Conservation (phyloP, 2,888 invertebrate species). For the Drosophila atroscutellata region DNA sequence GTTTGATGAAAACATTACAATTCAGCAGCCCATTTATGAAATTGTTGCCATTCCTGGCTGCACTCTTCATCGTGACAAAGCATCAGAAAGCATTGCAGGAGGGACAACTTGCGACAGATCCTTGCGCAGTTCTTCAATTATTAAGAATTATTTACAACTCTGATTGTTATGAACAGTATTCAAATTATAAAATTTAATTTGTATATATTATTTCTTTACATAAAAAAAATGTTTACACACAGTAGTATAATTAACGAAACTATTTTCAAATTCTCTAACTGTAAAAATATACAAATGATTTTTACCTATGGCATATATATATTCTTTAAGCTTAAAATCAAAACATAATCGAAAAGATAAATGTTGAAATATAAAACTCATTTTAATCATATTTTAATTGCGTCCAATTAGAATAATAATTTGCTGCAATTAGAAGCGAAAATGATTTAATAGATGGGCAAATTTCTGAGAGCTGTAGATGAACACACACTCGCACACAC, state of each 20-base stretch:
- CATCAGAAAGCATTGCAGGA: neutral
- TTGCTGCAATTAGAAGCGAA: constrained; percentile 59
- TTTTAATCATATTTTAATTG: constrained; percentile 8
- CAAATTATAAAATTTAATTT: neutral
- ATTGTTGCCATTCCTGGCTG: too few relatives aligned
- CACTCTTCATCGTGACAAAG: neutral
- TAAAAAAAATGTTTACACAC: neutral
- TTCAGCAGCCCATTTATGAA: too few relatives aligned
- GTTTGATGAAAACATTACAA: too few relatives aligned
- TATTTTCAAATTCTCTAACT: too few relatives aligned
- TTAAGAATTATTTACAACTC: neutral
- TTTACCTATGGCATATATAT: neutral
- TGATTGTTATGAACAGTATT: neutral
- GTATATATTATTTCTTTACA: neutral
- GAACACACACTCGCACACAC: constrained; percentile 24
- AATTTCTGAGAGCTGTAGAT: constrained; percentile 22
- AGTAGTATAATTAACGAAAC: neutral
- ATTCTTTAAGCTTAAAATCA: neutral
- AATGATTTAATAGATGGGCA: constrained; percentile 52
- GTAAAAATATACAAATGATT: neutral
- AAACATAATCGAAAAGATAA: neutral
- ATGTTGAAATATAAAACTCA: neutral
- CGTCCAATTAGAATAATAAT: constrained; percentile 49
- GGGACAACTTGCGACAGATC: too few relatives aligned
- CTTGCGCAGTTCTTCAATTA: too few relatives aligned